phyloP scores from a whole-genome alignment of 2,888 invertebrate species.

The Aporophyla lueneburgensis region DNA sequence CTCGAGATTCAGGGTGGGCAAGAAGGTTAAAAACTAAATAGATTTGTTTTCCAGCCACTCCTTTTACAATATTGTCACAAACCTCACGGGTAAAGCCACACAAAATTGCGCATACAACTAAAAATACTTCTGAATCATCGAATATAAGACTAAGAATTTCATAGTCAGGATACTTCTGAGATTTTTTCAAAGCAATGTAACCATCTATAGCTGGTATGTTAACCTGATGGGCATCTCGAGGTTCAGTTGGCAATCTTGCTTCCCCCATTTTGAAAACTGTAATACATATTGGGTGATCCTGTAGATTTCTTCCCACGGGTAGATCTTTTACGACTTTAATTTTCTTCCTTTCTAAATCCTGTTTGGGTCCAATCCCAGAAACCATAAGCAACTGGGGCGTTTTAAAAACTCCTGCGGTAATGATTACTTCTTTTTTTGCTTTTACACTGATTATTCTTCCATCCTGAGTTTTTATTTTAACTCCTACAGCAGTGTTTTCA shows the following conservation, averaged over 20 bases:
- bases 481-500: constrained; percentile 81
- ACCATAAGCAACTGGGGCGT: constrained; percentile 86
- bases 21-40: constrained; percentile 17
- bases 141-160: constrained; percentile 13
- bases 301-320: constrained; percentile 84
- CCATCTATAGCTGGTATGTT: constrained; percentile 7
- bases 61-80: constrained; percentile 18
- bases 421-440: constrained; percentile 84
- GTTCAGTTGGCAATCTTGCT: neutral
- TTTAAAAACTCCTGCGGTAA: constrained; percentile 84
- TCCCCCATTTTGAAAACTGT: constrained; percentile 62
- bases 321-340: constrained; percentile 79
- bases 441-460: constrained; percentile 69
- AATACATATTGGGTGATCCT: constrained; percentile 80
- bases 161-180: constrained; percentile 27
- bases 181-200: constrained; percentile 3
- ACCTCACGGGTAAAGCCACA: constrained; percentile 4
- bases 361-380: constrained; percentile 85
- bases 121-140: constrained; percentile 18
- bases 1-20: constrained; percentile 9
- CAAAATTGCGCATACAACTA: constrained; percentile 10
- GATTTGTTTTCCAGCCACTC: constrained; percentile 16
- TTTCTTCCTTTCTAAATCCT: constrained; percentile 74
- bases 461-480: constrained; percentile 74
- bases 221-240: neutral